Evolutionary conservation across 2,113 vertebrate species (phyloP).

Genomic region (Toxostoma redivivum): DNA sequence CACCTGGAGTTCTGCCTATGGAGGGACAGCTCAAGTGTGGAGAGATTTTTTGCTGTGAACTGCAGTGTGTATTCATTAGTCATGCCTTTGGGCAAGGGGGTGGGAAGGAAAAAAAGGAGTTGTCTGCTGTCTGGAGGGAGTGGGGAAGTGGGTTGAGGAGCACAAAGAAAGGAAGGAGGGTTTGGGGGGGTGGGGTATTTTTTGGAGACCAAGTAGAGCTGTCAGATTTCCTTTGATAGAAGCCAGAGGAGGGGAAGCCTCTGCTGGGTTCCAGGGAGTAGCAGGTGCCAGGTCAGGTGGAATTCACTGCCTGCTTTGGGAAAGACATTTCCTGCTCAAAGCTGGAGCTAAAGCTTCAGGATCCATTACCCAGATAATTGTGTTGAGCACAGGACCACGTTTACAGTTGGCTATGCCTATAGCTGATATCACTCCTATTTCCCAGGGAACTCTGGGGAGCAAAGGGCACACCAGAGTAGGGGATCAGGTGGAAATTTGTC

Average conservation of each 20-base stretch:
- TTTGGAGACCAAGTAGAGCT: background rate
- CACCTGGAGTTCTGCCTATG: background rate
- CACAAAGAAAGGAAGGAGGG: background rate
- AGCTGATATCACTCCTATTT: constrained; percentile 6
- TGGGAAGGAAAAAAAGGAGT: background rate
- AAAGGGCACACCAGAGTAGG: background rate
- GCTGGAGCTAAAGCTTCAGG: constrained; percentile 16
- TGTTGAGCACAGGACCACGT: background rate
- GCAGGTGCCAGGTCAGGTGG: background rate
- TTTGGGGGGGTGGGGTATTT: background rate
- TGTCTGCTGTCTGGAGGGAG: background rate
- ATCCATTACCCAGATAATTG: background rate
- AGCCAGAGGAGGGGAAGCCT: background rate
- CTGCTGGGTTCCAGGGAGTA: background rate
- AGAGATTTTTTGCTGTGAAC: background rate
- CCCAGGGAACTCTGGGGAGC: constrained; percentile 2
- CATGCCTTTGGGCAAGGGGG: background rate
- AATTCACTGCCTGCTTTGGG: background rate
- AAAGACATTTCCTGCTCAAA: background rate
- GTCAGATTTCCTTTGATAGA: background rate
- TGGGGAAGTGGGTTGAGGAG: background rate
- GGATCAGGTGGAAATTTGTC: background rate
- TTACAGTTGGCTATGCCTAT: constrained; percentile 45
- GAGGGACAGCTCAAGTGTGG: background rate
- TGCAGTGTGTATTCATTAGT: background rate